These are phyloP conservation scores for Chirona hameri DNA, from an alignment of 2,888 invertebrate genomes.

Conservation along the genomic window DNA sequence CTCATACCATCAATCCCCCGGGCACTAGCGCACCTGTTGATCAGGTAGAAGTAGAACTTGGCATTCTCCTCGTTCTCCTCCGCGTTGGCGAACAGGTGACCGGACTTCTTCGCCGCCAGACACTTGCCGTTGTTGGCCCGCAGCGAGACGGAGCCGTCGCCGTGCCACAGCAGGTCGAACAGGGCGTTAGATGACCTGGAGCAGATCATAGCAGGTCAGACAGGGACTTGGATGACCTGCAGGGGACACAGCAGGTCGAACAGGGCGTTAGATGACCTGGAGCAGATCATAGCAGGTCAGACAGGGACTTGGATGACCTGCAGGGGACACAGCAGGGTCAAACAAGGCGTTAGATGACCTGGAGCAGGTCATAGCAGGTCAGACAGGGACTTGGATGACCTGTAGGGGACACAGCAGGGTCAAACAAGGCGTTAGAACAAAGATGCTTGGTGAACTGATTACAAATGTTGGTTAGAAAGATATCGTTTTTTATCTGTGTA, in stretches of 20 bases:
- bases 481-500: too few species aligned
- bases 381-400: constrained; percentile 45
- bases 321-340: constrained; percentile 67
- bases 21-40: constrained; percentile 59
- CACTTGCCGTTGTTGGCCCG: constrained; percentile 92
- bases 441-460: too few species aligned
- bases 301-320: constrained; percentile 45
- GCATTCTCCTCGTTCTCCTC: constrained; percentile 77
- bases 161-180: constrained; percentile 89
- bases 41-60: constrained; percentile 90
- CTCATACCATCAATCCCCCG: too few species aligned
- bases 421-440: too few species aligned
- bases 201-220: neutral
- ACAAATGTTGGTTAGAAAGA: too few species aligned
- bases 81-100: constrained; percentile 84
- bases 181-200: constrained; percentile 81
- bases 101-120: constrained; percentile 88
- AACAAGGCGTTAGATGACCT: constrained; percentile 90
- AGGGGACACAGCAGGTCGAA: constrained; percentile 75
- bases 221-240: constrained; percentile 45
- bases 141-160: constrained; percentile 85
- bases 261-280: constrained; percentile 81
- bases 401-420: constrained; percentile 60
- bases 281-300: neutral
- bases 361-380: constrained; percentile 34